Percentiles rank a stretch among this genome's conserved stretches.
phyloP scores from a whole-genome alignment of 2,797 vertebrate genomes.

The Hoplostethus mediterraneus region DNA sequence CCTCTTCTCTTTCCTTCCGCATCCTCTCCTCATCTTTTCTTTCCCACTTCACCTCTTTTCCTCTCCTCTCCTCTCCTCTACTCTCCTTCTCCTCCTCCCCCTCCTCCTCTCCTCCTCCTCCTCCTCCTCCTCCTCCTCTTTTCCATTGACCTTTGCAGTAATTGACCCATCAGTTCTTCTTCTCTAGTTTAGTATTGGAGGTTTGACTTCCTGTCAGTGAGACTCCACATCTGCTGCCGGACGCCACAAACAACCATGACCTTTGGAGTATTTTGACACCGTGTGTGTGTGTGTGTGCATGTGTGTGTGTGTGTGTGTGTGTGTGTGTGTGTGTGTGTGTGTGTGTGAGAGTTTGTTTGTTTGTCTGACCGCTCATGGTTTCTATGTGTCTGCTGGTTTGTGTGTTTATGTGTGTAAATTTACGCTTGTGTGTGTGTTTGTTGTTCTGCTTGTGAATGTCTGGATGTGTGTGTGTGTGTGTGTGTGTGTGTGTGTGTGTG shows the following conservation, averaged over 20 bases:
- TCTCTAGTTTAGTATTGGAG: slow-evolving; percentile 80
- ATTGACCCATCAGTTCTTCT: slow-evolving; percentile 89
- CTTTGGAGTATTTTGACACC: slow-evolving; percentile 86
- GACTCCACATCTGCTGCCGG: slow-evolving; percentile 87
- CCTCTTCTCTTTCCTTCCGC: too few species aligned
- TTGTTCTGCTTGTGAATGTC: background rate
- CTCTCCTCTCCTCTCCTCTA: background rate
- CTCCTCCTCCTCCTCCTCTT: slow-evolving; percentile 26
- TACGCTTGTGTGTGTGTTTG: slow-evolving; percentile 4
- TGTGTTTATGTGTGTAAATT: slow-evolving; percentile 51
- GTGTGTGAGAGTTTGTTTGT: background rate
- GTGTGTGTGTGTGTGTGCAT: slow-evolving; percentile 15
- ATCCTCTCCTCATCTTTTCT: background rate
- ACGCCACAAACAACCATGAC: slow-evolving; percentile 87
- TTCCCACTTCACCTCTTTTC: too few species aligned
- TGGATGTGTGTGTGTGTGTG: background rate
- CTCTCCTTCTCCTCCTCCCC: background rate
- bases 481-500: slow-evolving; percentile 21
- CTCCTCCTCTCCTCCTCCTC: background rate
- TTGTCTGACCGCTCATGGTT: slow-evolving; percentile 32
- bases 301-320: slow-evolving; percentile 25
- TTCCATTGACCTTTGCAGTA: slow-evolving; percentile 84
- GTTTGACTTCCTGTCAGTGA: slow-evolving; percentile 86
- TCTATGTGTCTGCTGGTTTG: background rate
- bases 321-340: slow-evolving; percentile 26